Percentiles rank a stretch among this genome's conserved stretches.
phyloP scores from a whole-genome alignment of 2,113 vertebrate species.

The Poicephalus meyeri region DNA sequence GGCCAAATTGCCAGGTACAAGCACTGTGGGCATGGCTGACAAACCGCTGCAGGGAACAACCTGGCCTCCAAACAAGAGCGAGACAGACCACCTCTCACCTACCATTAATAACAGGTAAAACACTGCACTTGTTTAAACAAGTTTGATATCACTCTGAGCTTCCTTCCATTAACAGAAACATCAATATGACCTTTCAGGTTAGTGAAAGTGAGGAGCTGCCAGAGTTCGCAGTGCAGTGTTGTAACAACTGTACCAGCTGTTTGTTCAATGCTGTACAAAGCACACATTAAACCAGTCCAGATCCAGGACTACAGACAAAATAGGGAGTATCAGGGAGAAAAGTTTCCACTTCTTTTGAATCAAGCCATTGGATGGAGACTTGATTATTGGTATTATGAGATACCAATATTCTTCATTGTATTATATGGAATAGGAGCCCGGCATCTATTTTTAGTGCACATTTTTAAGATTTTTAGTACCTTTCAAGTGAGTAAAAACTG shows the following conservation, averaged over 20 bases:
- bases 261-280: not conserved
- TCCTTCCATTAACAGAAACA: not conserved
- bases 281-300: not conserved
- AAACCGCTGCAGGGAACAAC: not conserved
- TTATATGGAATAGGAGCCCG: rapidly evolving
- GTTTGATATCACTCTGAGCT: not conserved
- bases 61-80: not conserved
- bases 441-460: not conserved
- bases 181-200: not conserved
- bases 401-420: not conserved
- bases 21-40: not conserved
- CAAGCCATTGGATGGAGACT: not conserved
- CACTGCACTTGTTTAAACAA: not conserved
- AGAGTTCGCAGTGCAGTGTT: rapidly evolving
- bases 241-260: not conserved
- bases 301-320: not conserved
- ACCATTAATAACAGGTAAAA: not conserved
- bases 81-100: not conserved
- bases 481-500: not conserved
- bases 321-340: not conserved
- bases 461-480: not conserved
- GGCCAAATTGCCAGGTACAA: not conserved
- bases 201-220: not conserved
- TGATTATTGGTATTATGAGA: not conserved
- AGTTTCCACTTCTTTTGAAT: not conserved